Evolutionary conservation across 2,113 vertebrate genomes (phyloP).

Genomic region (Callorhinus ursinus): DNA sequence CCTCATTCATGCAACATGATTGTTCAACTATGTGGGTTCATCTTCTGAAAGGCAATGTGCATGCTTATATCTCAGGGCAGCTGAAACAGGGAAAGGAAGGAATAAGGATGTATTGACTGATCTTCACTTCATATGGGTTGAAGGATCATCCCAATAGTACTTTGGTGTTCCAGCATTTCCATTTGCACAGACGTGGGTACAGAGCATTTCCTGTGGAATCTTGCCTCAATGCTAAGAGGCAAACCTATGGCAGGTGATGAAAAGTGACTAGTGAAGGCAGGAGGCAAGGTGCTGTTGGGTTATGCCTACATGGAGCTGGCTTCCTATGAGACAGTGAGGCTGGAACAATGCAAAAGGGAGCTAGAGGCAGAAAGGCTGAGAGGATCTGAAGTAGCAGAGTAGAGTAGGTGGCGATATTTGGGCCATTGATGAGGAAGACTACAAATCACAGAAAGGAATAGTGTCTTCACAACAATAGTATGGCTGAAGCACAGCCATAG

Average conservation of each 20-base stretch:
- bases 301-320: no score
- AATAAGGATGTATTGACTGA: not conserved
- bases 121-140: not conserved
- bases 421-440: not conserved
- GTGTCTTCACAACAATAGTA: not conserved
- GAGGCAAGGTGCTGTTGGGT: no score
- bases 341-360: accelerated
- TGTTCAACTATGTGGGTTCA: accelerated
- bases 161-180: no score
- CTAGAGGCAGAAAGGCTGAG: not conserved
- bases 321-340: not conserved
- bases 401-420: not conserved
- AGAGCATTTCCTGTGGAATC: not conserved
- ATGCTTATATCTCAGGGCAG: accelerated
- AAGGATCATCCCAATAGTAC: no score
- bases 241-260: not conserved
- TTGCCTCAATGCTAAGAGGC: not conserved
- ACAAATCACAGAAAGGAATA: not conserved
- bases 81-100: not conserved
- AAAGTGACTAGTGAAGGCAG: not conserved
- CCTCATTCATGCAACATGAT: accelerated
- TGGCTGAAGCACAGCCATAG: not conserved
- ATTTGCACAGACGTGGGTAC: not conserved
- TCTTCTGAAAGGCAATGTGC: not conserved
- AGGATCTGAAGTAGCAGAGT: not conserved